These are phyloP conservation scores for Orthonevra nobilis DNA, from an alignment of 2,888 invertebrate genomes.

Conservation along the genomic window DNA sequence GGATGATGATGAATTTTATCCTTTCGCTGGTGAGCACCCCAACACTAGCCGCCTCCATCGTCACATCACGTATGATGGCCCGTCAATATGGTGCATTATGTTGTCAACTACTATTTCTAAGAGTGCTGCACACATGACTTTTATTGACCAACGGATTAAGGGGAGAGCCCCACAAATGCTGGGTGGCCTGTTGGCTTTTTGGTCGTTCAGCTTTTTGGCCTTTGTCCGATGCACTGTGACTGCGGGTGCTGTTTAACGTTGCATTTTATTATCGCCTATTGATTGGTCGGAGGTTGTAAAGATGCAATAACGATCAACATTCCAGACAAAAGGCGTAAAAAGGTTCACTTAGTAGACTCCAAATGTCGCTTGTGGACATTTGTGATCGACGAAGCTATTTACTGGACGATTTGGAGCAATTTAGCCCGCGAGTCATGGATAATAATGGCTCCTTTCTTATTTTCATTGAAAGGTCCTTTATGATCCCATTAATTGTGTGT, in stretches of 20 bases:
- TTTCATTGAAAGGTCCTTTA: constrained; percentile 51
- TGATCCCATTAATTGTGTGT: constrained; percentile 33
- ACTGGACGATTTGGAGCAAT: constrained; percentile 19
- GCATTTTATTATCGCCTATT: constrained; percentile 63
- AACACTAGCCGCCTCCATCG: background rate
- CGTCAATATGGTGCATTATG: constrained; percentile 64
- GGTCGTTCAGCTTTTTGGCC: too few species aligned
- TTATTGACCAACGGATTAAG: constrained; percentile 54
- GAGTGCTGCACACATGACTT: constrained; percentile 48
- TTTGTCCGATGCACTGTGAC: constrained; percentile 25
- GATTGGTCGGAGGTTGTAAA: constrained; percentile 50
- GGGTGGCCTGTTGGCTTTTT: too few species aligned
- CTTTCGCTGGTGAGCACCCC: constrained; percentile 22
- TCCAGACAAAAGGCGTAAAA: constrained; percentile 8
- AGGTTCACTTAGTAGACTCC: constrained; percentile 28
- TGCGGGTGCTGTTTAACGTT: constrained; percentile 62
- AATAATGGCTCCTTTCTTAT: constrained; percentile 46
- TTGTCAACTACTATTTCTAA: constrained; percentile 65
- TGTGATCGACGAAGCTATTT: constrained; percentile 42
- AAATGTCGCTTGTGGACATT: constrained; percentile 38
- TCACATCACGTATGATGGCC: constrained; percentile 51
- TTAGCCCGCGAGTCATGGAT: constrained; percentile 22
- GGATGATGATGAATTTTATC: constrained; percentile 59
- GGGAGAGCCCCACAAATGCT: background rate
- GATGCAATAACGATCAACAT: constrained; percentile 39